Evolutionary conservation across 2,113 vertebrate species (phyloP).

Genomic region (Copsychus sechellarum): DNA sequence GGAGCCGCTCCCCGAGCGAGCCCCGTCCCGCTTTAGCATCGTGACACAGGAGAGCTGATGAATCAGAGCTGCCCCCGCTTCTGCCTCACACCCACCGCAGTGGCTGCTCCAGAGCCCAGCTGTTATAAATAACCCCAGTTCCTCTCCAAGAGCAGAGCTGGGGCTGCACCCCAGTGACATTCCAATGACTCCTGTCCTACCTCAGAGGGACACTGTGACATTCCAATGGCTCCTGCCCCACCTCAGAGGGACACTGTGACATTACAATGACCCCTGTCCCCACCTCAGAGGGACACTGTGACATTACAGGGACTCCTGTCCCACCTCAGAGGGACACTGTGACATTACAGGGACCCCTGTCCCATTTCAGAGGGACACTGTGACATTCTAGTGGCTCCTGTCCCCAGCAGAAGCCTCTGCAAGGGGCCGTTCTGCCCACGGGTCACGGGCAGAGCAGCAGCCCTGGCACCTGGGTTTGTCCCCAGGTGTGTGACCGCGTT

Average conservation of each 20-base stretch:
- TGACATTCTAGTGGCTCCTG: background rate
- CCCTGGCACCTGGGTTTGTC: background rate
- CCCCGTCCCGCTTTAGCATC: background rate
- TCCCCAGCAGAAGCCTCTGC: background rate
- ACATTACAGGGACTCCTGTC: background rate
- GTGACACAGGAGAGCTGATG: background rate
- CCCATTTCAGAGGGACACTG: background rate
- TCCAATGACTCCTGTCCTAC: background rate
- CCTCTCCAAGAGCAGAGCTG: background rate
- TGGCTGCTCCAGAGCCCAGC: background rate
- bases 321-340: background rate
- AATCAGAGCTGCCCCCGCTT: slow-evolving; percentile 33
- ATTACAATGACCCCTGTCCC: no score
- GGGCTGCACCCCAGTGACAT: background rate
- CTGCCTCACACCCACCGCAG: background rate
- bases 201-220: background rate
- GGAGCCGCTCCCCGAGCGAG: rapidly evolving
- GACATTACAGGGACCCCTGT: background rate
- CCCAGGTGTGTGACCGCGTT: background rate
- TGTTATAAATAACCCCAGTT: background rate
- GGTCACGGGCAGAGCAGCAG: background rate
- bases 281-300: no score
- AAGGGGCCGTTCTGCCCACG: rapidly evolving
- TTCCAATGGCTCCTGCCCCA: no score
- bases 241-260: no score